Evolutionary conservation across 2,888 invertebrate species (phyloP).

Genomic region (Agriopis leucophaearia): DNA sequence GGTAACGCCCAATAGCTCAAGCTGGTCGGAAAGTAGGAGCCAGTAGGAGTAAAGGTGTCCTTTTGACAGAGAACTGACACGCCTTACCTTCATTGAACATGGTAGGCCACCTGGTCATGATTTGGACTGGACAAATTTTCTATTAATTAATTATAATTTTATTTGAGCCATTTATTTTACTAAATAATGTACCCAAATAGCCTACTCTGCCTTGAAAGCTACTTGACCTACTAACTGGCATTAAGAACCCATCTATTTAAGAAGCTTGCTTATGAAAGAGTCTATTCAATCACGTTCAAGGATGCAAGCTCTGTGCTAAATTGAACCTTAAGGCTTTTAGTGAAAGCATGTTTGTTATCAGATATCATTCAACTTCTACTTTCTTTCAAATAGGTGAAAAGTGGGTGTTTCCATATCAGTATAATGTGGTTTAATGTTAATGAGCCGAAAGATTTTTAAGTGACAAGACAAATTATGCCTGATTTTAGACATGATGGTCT

Average conservation of each 20-base stretch:
- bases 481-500: neutral
- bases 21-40: too few species aligned
- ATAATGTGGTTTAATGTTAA: conserved; percentile 6
- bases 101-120: too few species aligned
- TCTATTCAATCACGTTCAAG: conserved; percentile 46
- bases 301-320: conserved; percentile 1
- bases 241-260: conserved; percentile 61
- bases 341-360: conserved; percentile 8
- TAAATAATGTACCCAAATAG: conserved; percentile 43
- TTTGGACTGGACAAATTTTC: too few species aligned
- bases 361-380: conserved; percentile 3
- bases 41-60: too few species aligned
- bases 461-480: neutral
- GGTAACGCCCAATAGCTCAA: too few species aligned
- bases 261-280: conserved; percentile 54
- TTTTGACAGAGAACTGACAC: too few species aligned
- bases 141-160: neutral
- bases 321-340: conserved; percentile 15
- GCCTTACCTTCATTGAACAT: too few species aligned
- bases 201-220: conserved; percentile 58
- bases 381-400: conserved; percentile 22
- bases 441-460: neutral
- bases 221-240: conserved; percentile 61
- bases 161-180: neutral
- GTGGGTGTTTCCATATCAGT: conserved; percentile 7